Conservation (phyloP, 2,113 vertebrate genomes). For the Pungitius pungitius region DNA sequence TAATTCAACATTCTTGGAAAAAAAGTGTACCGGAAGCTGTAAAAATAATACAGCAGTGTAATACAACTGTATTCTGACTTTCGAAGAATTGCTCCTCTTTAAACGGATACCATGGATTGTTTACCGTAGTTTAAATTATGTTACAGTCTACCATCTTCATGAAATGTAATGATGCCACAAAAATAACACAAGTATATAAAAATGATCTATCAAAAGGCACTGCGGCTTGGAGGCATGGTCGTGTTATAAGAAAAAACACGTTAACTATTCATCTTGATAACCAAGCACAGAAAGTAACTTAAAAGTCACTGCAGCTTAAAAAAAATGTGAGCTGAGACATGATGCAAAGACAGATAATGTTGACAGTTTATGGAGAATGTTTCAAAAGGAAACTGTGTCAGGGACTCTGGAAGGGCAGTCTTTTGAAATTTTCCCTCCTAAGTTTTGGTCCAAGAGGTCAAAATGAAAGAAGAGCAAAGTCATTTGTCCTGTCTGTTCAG, state of each 20-base stretch:
- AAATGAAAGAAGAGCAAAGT: slow-evolving; percentile 20
- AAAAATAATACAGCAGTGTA: slow-evolving; percentile 9
- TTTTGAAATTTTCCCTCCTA: slow-evolving; percentile 3
- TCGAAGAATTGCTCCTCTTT: background rate
- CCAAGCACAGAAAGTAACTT: slow-evolving; percentile 8
- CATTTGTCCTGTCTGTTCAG: slow-evolving; percentile 12
- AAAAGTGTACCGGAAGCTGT: slow-evolving; percentile 44
- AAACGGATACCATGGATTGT: slow-evolving; percentile 9
- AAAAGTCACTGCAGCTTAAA: slow-evolving; percentile 18
- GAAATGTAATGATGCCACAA: slow-evolving; percentile 20
- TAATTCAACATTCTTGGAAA: slow-evolving; percentile 47
- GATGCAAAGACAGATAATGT: slow-evolving; percentile 9
- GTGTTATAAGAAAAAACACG: slow-evolving; percentile 56
- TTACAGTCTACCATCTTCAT: slow-evolving; percentile 14
- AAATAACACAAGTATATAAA: slow-evolving; percentile 10
- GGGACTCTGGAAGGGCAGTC: slow-evolving; percentile 20
- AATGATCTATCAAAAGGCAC: slow-evolving; percentile 23
- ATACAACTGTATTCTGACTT: slow-evolving; percentile 16
- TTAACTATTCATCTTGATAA: slow-evolving; percentile 51
- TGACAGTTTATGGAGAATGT: slow-evolving; percentile 4
- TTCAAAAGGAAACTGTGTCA: slow-evolving; percentile 7
- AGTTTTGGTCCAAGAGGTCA: slow-evolving; percentile 27
- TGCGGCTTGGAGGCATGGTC: slow-evolving; percentile 60
- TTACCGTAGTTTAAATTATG: slow-evolving; percentile 21
- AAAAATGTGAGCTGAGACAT: slow-evolving; percentile 21